These are phyloP conservation scores for Simalia tracyae DNA, from an alignment of 2,797 vertebrate species.

Conservation along the genomic window DNA sequence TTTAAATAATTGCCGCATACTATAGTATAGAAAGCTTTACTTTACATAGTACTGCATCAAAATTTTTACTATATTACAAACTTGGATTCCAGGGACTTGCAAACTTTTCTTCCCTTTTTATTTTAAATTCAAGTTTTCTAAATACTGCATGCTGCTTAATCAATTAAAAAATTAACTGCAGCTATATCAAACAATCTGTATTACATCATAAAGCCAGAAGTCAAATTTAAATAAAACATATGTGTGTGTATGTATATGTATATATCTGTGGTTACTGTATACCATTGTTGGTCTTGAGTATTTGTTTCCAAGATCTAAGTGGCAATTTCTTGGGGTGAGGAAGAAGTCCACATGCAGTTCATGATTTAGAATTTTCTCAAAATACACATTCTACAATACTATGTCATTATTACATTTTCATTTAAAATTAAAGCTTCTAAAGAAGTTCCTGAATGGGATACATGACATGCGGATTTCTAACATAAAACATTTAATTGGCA, in stretches of 20 bases:
- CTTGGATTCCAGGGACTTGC: background rate
- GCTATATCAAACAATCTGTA: background rate
- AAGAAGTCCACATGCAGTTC: background rate
- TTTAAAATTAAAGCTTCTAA: constrained; percentile 8
- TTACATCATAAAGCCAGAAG: background rate
- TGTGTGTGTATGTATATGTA: too few relatives aligned
- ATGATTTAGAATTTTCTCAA: background rate
- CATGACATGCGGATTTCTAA: background rate
- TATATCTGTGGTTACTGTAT: background rate
- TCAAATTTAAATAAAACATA: background rate
- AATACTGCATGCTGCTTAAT: constrained; percentile 8
- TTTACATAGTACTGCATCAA: background rate
- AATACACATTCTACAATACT: background rate
- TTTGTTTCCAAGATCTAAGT: background rate
- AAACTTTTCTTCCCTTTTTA: background rate
- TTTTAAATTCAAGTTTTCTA: background rate
- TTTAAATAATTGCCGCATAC: background rate
- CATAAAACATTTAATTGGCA: constrained; percentile 23
- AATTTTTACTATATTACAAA: background rate
- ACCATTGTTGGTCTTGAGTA: background rate
- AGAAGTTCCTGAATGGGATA: constrained; percentile 13
- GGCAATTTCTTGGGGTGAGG: background rate
- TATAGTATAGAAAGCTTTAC: background rate
- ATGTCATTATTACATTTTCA: constrained; percentile 10
- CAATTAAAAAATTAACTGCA: background rate